Evolutionary conservation across 2,797 vertebrate genomes (phyloP), one percentile per base, ranked within the genome.

Genomic region (Oreortyx pictus): DNA sequence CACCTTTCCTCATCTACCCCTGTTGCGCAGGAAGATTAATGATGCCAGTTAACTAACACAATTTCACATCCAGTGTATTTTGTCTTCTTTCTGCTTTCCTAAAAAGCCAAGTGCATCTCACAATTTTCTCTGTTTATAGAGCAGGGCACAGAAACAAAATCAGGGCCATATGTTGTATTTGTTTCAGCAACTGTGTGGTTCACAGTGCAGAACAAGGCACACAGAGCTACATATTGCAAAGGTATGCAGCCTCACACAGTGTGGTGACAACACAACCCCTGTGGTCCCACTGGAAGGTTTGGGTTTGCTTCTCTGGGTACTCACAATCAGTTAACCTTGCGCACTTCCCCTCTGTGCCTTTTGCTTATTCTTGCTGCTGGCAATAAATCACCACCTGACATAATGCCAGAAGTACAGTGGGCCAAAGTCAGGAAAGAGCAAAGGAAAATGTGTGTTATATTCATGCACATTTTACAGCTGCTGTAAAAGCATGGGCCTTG

Each of bases 161-260:
- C 35, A 68, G 62, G 62, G 24, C 59, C 27, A 4, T 64, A 15
- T 35, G 46, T 41, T 82, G 47, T 86, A 44, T 81, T 93, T 93
- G 46, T 62, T 92, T 25, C 79, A 81, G 92, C 87, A 62, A 27
- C 89, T 79, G 35, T 47, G 76, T 31, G 64, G n/a, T 50, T 86
- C 56, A 64, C 31, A 16, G 24, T 86, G 67, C 31, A 67, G 71
- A 64, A 54, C n/a, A 75, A 75, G 41, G 7, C 56, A 65, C 43
- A 29, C 46, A 37, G 62, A 47, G 46, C 59, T 72, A 10, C 23
- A 0, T 13, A 15, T 44, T 25, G 60, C 50, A 56, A 61, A 85
- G n/a, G 16, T 70, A 29, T 8, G 33, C 29, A 83, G 22, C 49
- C 33, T 5, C 23, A 41, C 29, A 13, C 54, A 56, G 54, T 57